These are phyloP conservation scores for Rutpela maculata DNA, from an alignment of 2,888 invertebrate genomes.

Conservation along the genomic window DNA sequence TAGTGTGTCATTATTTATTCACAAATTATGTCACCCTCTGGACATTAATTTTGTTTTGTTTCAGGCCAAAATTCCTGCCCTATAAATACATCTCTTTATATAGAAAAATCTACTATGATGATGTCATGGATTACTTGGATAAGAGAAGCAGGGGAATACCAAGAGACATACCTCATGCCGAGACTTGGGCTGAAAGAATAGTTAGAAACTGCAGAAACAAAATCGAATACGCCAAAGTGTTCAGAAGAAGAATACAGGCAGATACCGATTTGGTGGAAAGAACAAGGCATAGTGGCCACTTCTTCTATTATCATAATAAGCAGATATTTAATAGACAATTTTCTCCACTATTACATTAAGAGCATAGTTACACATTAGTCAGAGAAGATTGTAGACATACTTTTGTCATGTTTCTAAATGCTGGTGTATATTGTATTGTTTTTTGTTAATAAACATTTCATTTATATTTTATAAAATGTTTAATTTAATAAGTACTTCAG, in stretches of 20 bases:
- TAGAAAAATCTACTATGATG: conserved; percentile 90
- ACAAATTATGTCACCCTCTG: background rate
- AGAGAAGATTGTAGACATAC: background rate
- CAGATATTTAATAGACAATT: conserved; percentile 86
- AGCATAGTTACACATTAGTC: background rate
- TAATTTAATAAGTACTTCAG: too few species aligned
- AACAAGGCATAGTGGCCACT: conserved; percentile 81
- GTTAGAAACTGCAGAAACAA: conserved; percentile 80
- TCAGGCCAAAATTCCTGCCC: conserved; percentile 86
- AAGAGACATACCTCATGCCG: conserved; percentile 85
- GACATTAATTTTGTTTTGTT: conserved; percentile 56
- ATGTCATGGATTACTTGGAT: conserved; percentile 89
- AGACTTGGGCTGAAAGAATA: conserved; percentile 91
- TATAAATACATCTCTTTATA: conserved; percentile 90
- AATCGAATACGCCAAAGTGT: conserved; percentile 69
- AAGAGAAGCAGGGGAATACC: conserved; percentile 81
- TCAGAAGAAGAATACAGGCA: conserved; percentile 61
- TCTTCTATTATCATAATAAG: conserved; percentile 85
- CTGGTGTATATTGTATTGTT: background rate
- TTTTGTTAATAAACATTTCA: conserved; percentile 37
- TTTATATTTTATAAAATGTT: conserved; percentile 16
- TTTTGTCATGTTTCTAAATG: background rate
- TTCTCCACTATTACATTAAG: conserved; percentile 71
- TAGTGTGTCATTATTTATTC: conserved; percentile 1
- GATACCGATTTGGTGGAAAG: conserved; percentile 76